Conservation (phyloP, 1,140 invertebrate species). For the Brachystomella parvula region DNA sequence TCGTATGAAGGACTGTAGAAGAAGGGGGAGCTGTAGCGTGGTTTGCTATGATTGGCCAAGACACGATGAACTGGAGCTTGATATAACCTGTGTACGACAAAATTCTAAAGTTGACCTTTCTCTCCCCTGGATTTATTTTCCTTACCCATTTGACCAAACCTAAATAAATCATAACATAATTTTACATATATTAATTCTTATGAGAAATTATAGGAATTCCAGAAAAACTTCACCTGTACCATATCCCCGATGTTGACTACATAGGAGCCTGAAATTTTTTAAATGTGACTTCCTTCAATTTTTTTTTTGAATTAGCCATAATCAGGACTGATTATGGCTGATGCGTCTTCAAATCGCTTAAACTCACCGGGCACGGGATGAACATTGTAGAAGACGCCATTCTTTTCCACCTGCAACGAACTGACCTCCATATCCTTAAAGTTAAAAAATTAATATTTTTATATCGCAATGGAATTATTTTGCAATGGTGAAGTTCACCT, state of each 20-base stretch:
- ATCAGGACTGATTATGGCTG: no score
- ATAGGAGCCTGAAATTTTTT: conserved; percentile 20
- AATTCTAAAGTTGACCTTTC: no score
- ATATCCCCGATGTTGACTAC: conserved; percentile 32
- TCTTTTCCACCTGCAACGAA: conserved; percentile 6
- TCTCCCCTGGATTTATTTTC: no score
- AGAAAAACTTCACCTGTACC: conserved; percentile 28
- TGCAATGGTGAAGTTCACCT: conserved; percentile 2
- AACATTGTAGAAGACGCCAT: conserved; percentile 1
- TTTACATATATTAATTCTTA: no score
- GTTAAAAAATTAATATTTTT: conserved; percentile 10
- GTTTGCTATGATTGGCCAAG: conserved; percentile 14
- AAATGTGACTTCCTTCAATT: neutral
- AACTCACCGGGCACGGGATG: conserved; percentile 18
- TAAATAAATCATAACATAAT: no score
- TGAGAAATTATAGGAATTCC: no score
- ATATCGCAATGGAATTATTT: neutral
- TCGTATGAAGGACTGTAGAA: conserved; percentile 22
- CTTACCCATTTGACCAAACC: conserved; percentile 28
- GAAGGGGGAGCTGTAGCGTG: conserved; percentile 24
- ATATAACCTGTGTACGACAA: conserved; percentile 3
- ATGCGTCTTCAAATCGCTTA: no score
- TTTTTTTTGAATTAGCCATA: neutral
- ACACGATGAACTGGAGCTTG: conserved; percentile 30
- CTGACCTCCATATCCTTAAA: conserved; percentile 16